Evolutionary conservation across 2,888 invertebrate species (phyloP).

Genomic region (Coecobrya sp.): DNA sequence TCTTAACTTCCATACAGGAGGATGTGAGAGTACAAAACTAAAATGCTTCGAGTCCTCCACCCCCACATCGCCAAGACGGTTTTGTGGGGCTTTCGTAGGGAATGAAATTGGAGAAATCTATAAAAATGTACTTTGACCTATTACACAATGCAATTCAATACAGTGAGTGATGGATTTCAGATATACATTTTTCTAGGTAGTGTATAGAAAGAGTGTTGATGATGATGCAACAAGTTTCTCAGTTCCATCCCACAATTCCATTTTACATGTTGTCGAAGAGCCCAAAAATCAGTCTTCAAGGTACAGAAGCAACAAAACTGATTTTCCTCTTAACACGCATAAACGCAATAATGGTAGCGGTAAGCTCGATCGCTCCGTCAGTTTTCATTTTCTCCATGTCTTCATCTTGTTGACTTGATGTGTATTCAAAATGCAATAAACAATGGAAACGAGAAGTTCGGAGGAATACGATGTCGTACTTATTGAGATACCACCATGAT

Average conservation of each 20-base stretch:
- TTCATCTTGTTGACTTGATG: conserved; percentile 39
- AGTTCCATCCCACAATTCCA: background rate
- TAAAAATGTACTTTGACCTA: background rate
- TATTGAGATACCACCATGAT: conserved; percentile 60
- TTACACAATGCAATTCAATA: background rate
- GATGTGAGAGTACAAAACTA: too few species aligned
- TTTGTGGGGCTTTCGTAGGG: background rate
- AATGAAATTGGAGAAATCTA: background rate
- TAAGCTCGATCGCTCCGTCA: conserved; percentile 51
- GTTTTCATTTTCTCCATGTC: conserved; percentile 23
- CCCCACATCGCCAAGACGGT: conserved; percentile 62
- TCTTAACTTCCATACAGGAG: too few species aligned
- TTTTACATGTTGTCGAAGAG: background rate
- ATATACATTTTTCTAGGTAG: background rate
- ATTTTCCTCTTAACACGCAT: conserved; percentile 48
- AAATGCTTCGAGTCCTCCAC: conserved; percentile 57
- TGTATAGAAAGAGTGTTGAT: too few species aligned
- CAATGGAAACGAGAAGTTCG: conserved; percentile 34
- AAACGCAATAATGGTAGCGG: conserved; percentile 17
- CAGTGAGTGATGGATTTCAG: background rate
- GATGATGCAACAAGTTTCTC: conserved; percentile 25
- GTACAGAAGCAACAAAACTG: conserved; percentile 55
- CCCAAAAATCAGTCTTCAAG: background rate
- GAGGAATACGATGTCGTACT: conserved; percentile 34
- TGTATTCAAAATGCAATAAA: conserved; percentile 33